Conservation (phyloP, 35 echinoderm and acorn worm genomes). For the Lytechinus pictus region DNA sequence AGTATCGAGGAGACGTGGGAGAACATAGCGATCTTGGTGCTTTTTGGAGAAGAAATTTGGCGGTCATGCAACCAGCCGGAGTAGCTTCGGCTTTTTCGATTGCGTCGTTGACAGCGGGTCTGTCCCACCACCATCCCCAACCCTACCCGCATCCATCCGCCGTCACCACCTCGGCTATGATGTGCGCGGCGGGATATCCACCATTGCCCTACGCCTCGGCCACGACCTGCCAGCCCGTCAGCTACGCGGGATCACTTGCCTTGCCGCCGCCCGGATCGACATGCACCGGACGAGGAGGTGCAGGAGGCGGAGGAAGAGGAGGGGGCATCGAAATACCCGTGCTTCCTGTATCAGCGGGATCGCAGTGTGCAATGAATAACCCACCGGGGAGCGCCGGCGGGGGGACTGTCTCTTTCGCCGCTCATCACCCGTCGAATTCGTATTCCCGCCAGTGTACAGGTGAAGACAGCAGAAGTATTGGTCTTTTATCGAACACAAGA, state of each 20-base stretch:
- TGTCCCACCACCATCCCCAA: slow-evolving; percentile 48
- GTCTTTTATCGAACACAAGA: slow-evolving; percentile 24
- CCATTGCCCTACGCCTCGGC: slow-evolving; percentile 38
- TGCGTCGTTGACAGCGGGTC: slow-evolving; percentile 36
- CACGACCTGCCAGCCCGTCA: slow-evolving; percentile 34
- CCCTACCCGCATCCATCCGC: slow-evolving; percentile 45
- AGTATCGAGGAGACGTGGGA: background rate
- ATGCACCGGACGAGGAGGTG: slow-evolving; percentile 6
- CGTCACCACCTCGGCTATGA: slow-evolving; percentile 47
- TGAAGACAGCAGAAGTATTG: background rate
- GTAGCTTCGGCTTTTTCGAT: slow-evolving; percentile 52
- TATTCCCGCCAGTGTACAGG: background rate
- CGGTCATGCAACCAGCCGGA: slow-evolving; percentile 40
- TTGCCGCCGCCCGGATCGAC: slow-evolving; percentile 36
- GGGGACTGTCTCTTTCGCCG: background rate
- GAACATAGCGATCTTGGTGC: background rate
- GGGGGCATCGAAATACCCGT: background rate
- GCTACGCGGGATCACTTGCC: slow-evolving; percentile 45
- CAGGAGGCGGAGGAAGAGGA: background rate
- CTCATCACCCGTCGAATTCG: slow-evolving; percentile 31
- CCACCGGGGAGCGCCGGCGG: slow-evolving; percentile 37
- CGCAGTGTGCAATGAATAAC: slow-evolving; percentile 45
- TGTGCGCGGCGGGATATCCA: slow-evolving; percentile 35
- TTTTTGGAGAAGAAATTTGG: background rate
- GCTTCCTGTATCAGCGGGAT: background rate